Conservation (phyloP, 30 jellyfish, hydroid and myxozoan genomes). For the Turritopsis dohrnii region DNA sequence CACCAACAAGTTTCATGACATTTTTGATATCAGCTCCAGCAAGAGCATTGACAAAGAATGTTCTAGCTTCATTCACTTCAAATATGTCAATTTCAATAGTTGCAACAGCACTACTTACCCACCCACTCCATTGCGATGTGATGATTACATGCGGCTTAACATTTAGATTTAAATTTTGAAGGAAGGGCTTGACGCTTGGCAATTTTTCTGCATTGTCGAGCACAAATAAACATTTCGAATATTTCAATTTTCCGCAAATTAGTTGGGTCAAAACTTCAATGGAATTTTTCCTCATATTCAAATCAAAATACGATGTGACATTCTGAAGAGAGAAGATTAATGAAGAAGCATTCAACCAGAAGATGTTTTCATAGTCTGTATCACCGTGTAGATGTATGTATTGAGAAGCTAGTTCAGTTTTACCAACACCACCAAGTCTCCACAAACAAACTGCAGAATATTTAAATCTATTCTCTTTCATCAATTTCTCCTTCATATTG, state of each 20-base stretch:
- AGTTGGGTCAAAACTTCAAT: not conserved
- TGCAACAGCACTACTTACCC: conserved; percentile 27
- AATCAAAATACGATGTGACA: not conserved
- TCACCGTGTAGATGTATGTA: conserved; percentile 28
- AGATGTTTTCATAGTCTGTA: conserved; percentile 25
- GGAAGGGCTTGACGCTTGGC: conserved; percentile 29
- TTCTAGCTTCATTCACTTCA: conserved; percentile 30
- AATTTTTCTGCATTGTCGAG: conserved; percentile 47
- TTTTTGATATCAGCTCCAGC: not conserved
- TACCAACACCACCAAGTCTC: conserved; percentile 62
- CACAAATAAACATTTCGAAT: conserved; percentile 18
- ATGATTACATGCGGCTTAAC: conserved; percentile 22
- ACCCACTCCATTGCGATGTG: conserved; percentile 39
- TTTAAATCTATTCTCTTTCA: not conserved
- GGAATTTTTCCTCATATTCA: not conserved
- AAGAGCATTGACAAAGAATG: not conserved
- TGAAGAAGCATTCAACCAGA: conserved; percentile 46
- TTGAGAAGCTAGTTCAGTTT: conserved; percentile 40
- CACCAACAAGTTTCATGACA: conserved; percentile 28
- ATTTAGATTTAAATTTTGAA: conserved; percentile 6
- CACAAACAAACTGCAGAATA: not conserved
- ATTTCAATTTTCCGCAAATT: conserved; percentile 23
- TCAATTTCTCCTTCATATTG: not conserved
- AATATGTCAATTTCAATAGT: conserved; percentile 32
- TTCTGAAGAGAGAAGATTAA: not conserved